Base-by-base conservation (phyloP, 1,140 invertebrate species). In the Bombus affinis region DNA sequence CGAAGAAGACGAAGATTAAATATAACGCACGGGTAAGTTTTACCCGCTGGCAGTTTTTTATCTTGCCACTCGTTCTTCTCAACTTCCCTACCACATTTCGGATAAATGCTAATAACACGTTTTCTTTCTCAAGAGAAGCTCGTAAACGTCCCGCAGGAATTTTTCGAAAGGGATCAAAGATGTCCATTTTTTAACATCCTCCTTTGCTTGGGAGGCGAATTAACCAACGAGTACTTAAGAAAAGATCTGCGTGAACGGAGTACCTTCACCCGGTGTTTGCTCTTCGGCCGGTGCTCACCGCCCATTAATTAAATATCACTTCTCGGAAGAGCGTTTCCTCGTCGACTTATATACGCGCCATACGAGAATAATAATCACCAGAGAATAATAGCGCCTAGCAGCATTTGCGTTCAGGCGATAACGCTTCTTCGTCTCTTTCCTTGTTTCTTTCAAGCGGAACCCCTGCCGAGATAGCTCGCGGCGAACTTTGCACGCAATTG, bases 281-380 rank as follows among this genome's bases (percentile, higher is more conserved):
- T 80, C 71, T 88, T 79, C 32, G 68, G 13, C 59, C 37, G 25
- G 28, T 13, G 65, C 37, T 76, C 28, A 25, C 79, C 79, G 82
- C 53, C 78, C 42, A 90, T 90, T 90, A 90, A 90, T 90, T 90
- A 90, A 89, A 86, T 35, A 68, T 68, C 35, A 68, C 72, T 90
- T 88, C 83, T 88, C 73, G 79, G 86, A 90, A 90, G 70, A 62
- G 72, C n/a, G 32, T 15, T 66, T 39, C 71, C 78, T 76, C 62
- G 76, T n/a, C 57, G 86, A 66, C 47, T 71, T 73, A 72, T 81
- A 42, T 76, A 82, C 85, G 84, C 57, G 59, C 37, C 76, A 65
- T 57, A 37, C 37, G 28, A 77, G 71, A 88, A 91, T 88, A 90
- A 91, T 90, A 86, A 91, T 88, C 71, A 86, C 42, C 57, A 65